A percentile compares a stretch with the other conserved stretches of the same genome.
Evolutionary conservation across 2,113 vertebrate genomes (phyloP).

Genomic region (Gallinago jamesoni): DNA sequence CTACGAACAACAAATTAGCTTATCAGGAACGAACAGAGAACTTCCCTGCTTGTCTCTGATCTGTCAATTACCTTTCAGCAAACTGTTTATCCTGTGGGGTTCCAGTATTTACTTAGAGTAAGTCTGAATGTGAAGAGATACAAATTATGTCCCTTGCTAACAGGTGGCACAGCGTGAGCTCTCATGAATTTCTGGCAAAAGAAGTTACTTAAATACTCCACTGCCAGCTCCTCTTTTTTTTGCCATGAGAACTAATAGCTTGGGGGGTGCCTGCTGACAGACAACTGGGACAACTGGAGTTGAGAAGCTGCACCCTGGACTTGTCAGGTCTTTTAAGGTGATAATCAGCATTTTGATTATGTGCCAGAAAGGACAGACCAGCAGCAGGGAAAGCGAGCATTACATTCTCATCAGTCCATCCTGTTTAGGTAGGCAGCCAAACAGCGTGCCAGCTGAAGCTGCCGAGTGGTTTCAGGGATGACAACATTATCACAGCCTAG

Average conservation of each 20-base stretch:
- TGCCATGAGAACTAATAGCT: background rate
- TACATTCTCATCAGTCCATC: background rate
- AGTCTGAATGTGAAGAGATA: background rate
- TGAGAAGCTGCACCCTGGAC: background rate
- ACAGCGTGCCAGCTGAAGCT: background rate
- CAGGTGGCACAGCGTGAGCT: constrained; percentile 23
- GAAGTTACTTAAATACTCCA: background rate
- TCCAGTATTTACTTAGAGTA: constrained; percentile 36
- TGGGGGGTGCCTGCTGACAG: background rate
- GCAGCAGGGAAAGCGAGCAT: background rate
- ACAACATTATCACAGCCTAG: background rate
- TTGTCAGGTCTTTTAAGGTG: constrained; percentile 24
- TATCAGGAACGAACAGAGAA: background rate
- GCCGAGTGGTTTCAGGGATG: background rate
- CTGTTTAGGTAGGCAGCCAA: constrained; percentile 43
- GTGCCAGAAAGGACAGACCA: constrained; percentile 8
- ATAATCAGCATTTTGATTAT: background rate
- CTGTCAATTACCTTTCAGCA: constrained; percentile 1
- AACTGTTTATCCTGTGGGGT: constrained; percentile 8
- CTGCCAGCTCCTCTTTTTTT: background rate
- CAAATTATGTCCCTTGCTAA: constrained; percentile 26
- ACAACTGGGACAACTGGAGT: background rate
- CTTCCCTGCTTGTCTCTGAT: background rate
- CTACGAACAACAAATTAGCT: background rate
- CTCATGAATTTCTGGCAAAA: constrained; percentile 25